Evolutionary conservation across 2,113 vertebrate species (phyloP), one percentile per base, ranked within the genome.

Genomic region (Nerophis lumbriciformis): DNA sequence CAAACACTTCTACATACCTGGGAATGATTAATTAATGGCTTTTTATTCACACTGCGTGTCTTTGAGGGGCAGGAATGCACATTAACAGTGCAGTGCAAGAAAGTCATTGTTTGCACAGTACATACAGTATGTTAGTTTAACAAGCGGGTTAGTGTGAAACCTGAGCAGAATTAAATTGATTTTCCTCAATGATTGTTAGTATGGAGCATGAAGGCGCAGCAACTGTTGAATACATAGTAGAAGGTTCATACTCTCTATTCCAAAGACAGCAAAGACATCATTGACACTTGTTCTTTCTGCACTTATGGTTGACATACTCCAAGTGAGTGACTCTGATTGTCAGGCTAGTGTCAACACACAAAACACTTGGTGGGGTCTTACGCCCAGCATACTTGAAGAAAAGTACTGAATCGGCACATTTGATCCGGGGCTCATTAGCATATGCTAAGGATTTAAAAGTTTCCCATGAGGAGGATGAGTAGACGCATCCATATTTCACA

Each of bases 391-490:
- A 53, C 15, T 45, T 59, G 51, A 61, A 60, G 36, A 69, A 61
- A 76, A n/a, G 48, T 59, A 11, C 63, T 42, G 76, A 78, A 56
- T 81, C 82, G 78, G 76, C 84, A 63, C 66, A 75, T 77, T 63
- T 61, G 63, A 50, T 37, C 61, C 4, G 35, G 28, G 38, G 49
- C 72, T 78, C 70, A 79, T 81, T 63, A 78, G 54, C 61, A 82
- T 76, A 71, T 68, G 71, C 64, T 78, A 70, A 75, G 72, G 74
- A 79, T 78, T 76, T 67, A 76, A 28, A 28, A 67, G 11, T 6
- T 64, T 71, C 69, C 72, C 72, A 28, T 2, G 69, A 72, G 71
- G 76, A 67, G 69, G 53, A 66, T 47, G 35, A 68, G 58, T 55
- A 69, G 56, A 16, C 64, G 19, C 28, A 14, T 50, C 48, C 63